Evolutionary conservation across 2,888 invertebrate genomes (phyloP).

Genomic region (Pollenia amentaria): DNA sequence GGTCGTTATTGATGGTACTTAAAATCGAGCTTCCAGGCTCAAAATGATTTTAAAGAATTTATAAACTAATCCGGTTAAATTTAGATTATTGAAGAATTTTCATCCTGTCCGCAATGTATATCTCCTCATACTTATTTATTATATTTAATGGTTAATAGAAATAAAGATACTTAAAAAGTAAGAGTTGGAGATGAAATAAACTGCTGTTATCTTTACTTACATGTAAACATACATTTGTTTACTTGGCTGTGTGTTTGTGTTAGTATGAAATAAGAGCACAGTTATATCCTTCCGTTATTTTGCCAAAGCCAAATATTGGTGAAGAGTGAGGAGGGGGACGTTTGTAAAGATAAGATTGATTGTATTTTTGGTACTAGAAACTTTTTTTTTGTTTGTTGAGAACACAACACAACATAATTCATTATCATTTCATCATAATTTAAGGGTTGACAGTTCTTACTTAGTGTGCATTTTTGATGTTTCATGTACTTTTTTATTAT

Average conservation of each 20-base stretch:
- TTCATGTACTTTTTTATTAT: background rate
- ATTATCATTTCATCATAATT: slow-evolving; percentile 29
- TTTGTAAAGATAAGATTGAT: slow-evolving; percentile 34
- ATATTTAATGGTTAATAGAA: no score
- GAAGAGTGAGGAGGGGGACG: background rate
- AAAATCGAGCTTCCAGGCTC: no score
- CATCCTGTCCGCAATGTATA: no score
- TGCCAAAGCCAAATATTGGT: background rate
- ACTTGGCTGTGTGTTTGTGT: background rate
- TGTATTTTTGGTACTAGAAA: slow-evolving; percentile 30
- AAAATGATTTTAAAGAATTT: no score
- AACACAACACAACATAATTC: background rate
- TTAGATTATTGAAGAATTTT: no score
- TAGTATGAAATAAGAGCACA: slow-evolving; percentile 2
- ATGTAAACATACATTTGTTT: background rate
- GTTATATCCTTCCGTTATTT: background rate
- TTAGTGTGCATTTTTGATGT: background rate
- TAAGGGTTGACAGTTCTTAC: slow-evolving; percentile 45
- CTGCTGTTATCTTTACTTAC: background rate
- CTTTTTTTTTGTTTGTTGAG: slow-evolving; percentile 31
- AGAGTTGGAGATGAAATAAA: slow-evolving; percentile 13
- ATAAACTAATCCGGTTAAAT: no score
- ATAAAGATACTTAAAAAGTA: background rate
- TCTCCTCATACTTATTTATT: no score
- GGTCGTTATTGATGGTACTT: no score